Conservation (phyloP, 2,888 invertebrate species). For the Salticus scenicus region DNA sequence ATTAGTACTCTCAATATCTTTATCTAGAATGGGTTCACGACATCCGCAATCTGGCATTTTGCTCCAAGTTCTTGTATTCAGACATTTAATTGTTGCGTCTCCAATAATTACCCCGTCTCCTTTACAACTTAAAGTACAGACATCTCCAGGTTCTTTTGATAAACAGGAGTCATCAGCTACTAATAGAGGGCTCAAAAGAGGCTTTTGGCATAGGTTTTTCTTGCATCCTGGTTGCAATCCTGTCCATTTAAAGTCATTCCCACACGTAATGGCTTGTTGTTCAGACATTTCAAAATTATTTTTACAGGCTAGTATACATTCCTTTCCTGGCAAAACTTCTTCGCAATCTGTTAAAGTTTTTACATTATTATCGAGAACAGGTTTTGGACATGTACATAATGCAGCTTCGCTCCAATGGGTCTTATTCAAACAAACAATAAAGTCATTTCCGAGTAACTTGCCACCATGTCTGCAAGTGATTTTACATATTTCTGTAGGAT, state of each 20-base stretch:
- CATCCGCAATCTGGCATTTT: conserved; percentile 16
- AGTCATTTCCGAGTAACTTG: not conserved
- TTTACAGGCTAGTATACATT: not conserved
- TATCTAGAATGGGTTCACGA: not conserved
- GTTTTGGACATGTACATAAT: not conserved
- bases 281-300: not conserved
- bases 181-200: not conserved
- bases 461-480: not conserved
- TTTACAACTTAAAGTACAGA: conserved; percentile 12
- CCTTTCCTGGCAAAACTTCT: not conserved
- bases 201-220: not conserved
- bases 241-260: not conserved
- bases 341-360: not conserved
- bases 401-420: not conserved
- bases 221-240: not conserved
- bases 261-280: not conserved
- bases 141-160: not conserved
- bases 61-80: not conserved
- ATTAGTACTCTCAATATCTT: not conserved
- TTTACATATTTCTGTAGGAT: not conserved
- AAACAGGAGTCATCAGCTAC: not conserved
- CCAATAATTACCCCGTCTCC: conserved; percentile 18
- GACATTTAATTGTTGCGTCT: not conserved
- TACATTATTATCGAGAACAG: not conserved
- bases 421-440: not conserved